phyloP scores from a whole-genome alignment of 2,888 invertebrate genomes.

The Octodonta nipae region DNA sequence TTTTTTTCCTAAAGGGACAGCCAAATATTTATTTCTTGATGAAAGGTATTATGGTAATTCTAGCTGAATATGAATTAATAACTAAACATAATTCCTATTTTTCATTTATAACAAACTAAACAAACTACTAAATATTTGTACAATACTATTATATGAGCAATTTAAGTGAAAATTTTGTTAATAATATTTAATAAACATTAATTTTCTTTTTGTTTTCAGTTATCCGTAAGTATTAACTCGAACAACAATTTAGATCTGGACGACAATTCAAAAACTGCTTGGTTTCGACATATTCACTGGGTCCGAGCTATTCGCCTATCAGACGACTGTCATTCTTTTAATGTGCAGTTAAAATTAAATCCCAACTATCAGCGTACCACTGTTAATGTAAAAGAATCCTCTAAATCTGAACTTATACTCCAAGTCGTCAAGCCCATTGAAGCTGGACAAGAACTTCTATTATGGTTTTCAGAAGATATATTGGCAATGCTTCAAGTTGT shows the following conservation, averaged over 20 bases:
- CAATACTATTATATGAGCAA: no score
- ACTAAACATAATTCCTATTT: no score
- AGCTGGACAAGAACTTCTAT: constrained; percentile 53
- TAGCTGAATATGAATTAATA: no score
- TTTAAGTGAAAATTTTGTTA: no score
- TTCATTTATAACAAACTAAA: no score
- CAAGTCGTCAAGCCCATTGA: constrained; percentile 40
- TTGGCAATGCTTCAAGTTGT: constrained; percentile 63
- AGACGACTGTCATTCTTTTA: constrained; percentile 53
- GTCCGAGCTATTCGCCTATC: constrained; percentile 38
- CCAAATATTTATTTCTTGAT: no score
- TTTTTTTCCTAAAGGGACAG: no score
- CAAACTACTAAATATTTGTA: no score
- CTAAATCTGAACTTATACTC: constrained; percentile 28
- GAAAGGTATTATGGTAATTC: no score
- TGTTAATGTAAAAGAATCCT: constrained; percentile 3
- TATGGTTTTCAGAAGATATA: constrained; percentile 75
- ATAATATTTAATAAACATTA: no score
- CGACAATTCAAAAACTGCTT: constrained; percentile 22
- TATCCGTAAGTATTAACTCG: constrained; percentile 23
- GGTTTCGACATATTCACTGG: constrained; percentile 30
- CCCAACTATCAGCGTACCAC: constrained; percentile 16
- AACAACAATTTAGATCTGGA: constrained; percentile 26
- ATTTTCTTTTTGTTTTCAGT: constrained; percentile 16
- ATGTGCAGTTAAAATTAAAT: constrained; percentile 38